phyloP scores from a whole-genome alignment of 2,797 vertebrate genomes.

The Gallinago stenura region DNA sequence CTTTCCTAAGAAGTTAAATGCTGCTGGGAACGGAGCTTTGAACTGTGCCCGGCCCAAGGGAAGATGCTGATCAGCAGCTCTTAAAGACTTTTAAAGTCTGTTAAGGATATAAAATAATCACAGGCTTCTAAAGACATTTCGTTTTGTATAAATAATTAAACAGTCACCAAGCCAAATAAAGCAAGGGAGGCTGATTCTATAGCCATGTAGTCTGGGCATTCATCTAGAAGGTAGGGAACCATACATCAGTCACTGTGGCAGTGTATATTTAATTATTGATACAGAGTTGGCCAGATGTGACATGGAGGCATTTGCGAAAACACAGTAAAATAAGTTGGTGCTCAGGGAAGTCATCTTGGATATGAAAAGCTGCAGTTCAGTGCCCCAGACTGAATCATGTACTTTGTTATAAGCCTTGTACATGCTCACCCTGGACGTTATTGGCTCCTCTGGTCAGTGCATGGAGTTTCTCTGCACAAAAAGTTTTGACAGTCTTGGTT shows the following conservation, averaged over 20 bases:
- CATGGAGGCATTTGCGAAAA: slow-evolving; percentile 35
- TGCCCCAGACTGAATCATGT: not conserved
- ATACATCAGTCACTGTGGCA: slow-evolving; percentile 26
- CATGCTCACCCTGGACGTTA: fast-evolving
- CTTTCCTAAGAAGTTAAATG: not conserved
- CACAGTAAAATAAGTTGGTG: not conserved
- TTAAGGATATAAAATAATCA: not conserved
- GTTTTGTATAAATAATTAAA: slow-evolving; percentile 55
- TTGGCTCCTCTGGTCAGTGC: not conserved
- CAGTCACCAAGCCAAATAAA: slow-evolving; percentile 46
- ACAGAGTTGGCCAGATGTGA: slow-evolving; percentile 8
- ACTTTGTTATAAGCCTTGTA: not conserved
- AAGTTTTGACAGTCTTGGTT: not conserved
- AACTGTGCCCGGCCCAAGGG: not conserved
- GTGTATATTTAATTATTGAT: slow-evolving; percentile 56
- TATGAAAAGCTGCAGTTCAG: not conserved
- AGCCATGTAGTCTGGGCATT: not conserved
- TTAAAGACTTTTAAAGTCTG: slow-evolving; percentile 19
- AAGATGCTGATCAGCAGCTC: slow-evolving; percentile 4
- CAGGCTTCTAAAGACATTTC: slow-evolving; percentile 41
- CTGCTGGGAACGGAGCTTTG: not conserved
- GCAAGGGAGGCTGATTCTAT: slow-evolving; percentile 34
- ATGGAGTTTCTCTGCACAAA: not conserved
- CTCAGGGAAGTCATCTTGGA: not conserved
- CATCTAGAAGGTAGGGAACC: not conserved